Base-by-base conservation (phyloP, 2,113 vertebrate genomes). In the Caranx ignobilis region DNA sequence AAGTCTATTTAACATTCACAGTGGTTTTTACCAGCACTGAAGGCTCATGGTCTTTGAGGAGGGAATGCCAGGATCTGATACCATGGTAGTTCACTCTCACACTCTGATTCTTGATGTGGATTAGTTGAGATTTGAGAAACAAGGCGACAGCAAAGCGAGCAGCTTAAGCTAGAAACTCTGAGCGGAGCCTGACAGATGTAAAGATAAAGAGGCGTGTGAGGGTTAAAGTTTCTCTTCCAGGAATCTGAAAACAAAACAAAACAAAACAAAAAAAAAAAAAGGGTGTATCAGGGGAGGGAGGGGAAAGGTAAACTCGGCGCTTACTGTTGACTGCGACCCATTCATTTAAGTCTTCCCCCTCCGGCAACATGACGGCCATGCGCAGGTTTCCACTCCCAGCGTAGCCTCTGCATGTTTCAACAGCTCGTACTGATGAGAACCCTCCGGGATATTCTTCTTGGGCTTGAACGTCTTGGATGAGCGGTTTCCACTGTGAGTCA, bases 241-340 rank as follows among this genome's bases (percentile, higher is more conserved):
- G 35, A 80, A 71, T 12, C 6, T 50, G 10, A 75, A 68, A 21
- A 15, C 26, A 26, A 26, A 26, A 26, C 26, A 26, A 26, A 26
- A 26, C 26, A 26, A 26, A 26, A 26, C 26, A 26, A 26, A 26
- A 26, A 1, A 26, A 26, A 34, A 50, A 55, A 66, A 64, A 70
- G 26, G 43, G 5, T 47, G 26, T 19, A n/a, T 50, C 43, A 47
- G 72, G 10, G 16, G 18, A 11, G 9, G 11, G 26, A 16, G 13
- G 43, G 16, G 3, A 11, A 63, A 54, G 41, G 47, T 74, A 31
- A 79, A 83, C 21, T 12, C 34, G 13, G 37, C 11, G 50, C 97
- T 97, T 93, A 99, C 97, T 98, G 90, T 99, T 99, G 21, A 99
- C 97, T 0, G 97, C 97, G 5, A 99, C 96, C 97, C 97, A 99